These are phyloP conservation scores for Calidris pugnax DNA, from an alignment of 2,113 vertebrate genomes.

Conservation along the genomic window DNA sequence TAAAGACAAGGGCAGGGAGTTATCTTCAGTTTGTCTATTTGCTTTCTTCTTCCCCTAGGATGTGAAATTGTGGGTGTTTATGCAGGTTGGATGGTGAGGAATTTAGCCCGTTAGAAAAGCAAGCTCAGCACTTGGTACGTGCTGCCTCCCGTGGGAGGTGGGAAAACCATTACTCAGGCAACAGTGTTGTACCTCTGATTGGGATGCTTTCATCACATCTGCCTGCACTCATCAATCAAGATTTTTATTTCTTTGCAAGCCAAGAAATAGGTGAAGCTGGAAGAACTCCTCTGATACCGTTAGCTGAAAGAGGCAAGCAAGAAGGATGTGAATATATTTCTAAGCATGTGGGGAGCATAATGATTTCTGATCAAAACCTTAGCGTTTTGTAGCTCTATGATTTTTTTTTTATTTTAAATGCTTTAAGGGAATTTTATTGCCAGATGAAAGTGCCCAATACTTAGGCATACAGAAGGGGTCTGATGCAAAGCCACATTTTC, in stretches of 20 bases:
- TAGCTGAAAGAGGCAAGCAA: not conserved
- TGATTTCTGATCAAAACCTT: not conserved
- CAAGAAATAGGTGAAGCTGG: slow-evolving; percentile 9
- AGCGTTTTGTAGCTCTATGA: not conserved
- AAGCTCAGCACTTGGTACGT: not conserved
- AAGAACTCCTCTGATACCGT: not conserved
- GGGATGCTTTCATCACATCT: slow-evolving; percentile 17
- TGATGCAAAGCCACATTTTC: not conserved
- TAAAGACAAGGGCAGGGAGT: not conserved
- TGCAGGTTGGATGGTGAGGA: not conserved
- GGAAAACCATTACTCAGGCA: slow-evolving; percentile 29
- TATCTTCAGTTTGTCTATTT: not conserved
- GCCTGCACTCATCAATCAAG: not conserved
- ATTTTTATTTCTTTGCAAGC: slow-evolving; percentile 21
- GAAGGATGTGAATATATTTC: not conserved
- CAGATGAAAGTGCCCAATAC: not conserved
- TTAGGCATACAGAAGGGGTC: not conserved
- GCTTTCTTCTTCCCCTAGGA: not conserved
- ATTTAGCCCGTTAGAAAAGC: not conserved
- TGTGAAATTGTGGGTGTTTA: not conserved
- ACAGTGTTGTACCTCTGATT: not conserved
- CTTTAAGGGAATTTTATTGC: not conserved
- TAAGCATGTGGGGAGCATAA: not conserved
- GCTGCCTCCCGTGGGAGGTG: not conserved
- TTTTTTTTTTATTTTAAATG: not conserved